phyloP scores from a whole-genome alignment of 2,888 invertebrate species.

The Tanypteryx hageni region DNA sequence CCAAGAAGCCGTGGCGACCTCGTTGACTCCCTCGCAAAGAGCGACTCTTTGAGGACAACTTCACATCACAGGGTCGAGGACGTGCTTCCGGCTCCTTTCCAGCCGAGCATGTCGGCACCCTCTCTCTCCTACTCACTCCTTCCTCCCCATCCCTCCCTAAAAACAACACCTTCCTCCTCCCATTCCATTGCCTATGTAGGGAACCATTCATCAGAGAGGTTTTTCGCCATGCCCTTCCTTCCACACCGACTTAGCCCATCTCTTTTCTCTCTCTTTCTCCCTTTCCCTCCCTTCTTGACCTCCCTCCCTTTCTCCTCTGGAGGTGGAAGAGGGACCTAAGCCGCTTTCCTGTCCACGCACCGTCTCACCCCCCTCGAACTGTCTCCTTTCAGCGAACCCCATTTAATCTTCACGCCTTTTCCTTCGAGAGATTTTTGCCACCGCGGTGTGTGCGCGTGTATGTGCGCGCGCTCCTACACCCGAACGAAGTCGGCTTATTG shows the following conservation, averaged over 20 bases:
- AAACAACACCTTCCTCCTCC: not conserved
- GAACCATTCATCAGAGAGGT: not conserved
- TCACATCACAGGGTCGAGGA: conserved; percentile 1
- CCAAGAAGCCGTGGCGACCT: not conserved
- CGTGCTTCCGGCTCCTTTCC: conserved; percentile 1
- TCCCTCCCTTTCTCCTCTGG: not conserved
- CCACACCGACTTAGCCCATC: not conserved
- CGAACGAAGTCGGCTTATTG: not conserved
- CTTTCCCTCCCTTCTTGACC: not conserved
- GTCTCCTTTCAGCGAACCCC: not conserved
- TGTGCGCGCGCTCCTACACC: not conserved
- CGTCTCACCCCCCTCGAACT: not conserved
- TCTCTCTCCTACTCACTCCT: not conserved
- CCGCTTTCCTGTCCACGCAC: conserved; percentile 11
- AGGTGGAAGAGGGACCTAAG: not conserved
- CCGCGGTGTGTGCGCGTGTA: too few species aligned
- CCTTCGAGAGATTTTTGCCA: not conserved
- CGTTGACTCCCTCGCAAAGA: not conserved
- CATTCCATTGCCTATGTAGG: not conserved
- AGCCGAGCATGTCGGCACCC: not conserved
- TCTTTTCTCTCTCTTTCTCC: not conserved
- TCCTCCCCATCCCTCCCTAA: not conserved
- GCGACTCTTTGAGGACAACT: not conserved
- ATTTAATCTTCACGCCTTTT: not conserved
- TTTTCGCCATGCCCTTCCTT: not conserved